phyloP scores from a whole-genome alignment of 2,113 vertebrate genomes.

The Istiophorus platypterus region DNA sequence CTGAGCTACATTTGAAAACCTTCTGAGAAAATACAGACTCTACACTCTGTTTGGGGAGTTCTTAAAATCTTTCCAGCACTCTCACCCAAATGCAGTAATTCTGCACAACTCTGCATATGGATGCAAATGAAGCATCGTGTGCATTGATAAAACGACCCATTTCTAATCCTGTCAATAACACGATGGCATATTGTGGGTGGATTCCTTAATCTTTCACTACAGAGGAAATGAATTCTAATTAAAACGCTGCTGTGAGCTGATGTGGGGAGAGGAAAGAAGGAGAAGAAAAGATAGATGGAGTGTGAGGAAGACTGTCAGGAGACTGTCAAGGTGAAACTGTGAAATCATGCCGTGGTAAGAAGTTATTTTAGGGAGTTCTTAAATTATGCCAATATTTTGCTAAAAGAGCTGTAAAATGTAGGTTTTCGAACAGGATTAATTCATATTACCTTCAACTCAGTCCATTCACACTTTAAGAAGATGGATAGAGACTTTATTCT shows the following conservation, averaged over 20 bases:
- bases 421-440: slow-evolving; percentile 23
- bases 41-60: slow-evolving; percentile 35
- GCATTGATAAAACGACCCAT: slow-evolving; percentile 53
- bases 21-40: slow-evolving; percentile 12
- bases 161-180: slow-evolving; percentile 69
- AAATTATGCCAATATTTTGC: slow-evolving; percentile 15
- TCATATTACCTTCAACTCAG: not conserved
- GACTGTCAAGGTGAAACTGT: slow-evolving; percentile 30
- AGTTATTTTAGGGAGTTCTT: slow-evolving; percentile 20
- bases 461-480: slow-evolving; percentile 6
- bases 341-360: not conserved
- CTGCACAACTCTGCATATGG: slow-evolving; percentile 38
- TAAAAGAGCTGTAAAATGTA: slow-evolving; percentile 11
- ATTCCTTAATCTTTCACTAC: slow-evolving; percentile 58
- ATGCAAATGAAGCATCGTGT: slow-evolving; percentile 59
- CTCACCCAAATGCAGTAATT: slow-evolving; percentile 28
- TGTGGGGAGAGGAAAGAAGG: slow-evolving; percentile 13
- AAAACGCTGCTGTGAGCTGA: slow-evolving; percentile 42
- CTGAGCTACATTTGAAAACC: slow-evolving; percentile 34
- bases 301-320: slow-evolving; percentile 18
- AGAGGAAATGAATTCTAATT: slow-evolving; percentile 66
- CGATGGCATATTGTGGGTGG: slow-evolving; percentile 46
- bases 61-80: slow-evolving; percentile 11
- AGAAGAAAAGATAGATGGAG: slow-evolving; percentile 30
- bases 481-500: not conserved